Conservation (phyloP, 2,888 invertebrate genomes). For the Oegoconia quadripuncta region DNA sequence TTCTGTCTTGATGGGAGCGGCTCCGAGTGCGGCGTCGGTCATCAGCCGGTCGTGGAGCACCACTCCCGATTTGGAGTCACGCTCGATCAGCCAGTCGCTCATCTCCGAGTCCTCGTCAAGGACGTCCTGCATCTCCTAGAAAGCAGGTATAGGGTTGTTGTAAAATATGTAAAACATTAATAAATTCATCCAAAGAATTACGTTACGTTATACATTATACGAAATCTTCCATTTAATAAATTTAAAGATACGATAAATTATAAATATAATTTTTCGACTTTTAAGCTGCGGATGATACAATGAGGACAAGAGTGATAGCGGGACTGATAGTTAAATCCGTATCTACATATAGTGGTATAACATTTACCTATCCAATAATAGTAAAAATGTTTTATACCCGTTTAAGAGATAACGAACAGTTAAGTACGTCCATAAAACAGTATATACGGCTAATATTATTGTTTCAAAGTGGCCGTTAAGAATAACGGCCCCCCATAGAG, state of each 20-base stretch:
- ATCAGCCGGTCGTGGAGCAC: conserved; percentile 93
- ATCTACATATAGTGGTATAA: background rate
- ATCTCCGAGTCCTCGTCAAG: conserved; percentile 83
- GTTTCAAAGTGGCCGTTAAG: conserved; percentile 15
- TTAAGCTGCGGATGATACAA: no score
- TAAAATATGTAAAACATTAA: no score
- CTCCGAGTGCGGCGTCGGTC: conserved; percentile 91
- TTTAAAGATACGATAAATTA: no score
- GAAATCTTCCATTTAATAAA: no score
- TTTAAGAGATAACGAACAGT: background rate
- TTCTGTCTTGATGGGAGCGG: conserved; percentile 91
- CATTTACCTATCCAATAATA: background rate
- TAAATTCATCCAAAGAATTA: no score
- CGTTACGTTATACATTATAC: no score
- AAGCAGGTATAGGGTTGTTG: conserved; percentile 24
- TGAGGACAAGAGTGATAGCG: background rate
- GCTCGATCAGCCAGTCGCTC: conserved; percentile 84
- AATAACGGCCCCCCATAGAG: conserved; percentile 17
- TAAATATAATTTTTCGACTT: no score
- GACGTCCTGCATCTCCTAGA: conserved; percentile 83
- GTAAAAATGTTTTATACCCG: background rate
- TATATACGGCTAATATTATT: conserved; percentile 10
- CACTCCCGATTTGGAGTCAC: conserved; percentile 83
- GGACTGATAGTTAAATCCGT: background rate
- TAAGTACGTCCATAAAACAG: background rate